Base-by-base conservation (phyloP, 2,888 invertebrate species). In the Byasa hedistus region DNA sequence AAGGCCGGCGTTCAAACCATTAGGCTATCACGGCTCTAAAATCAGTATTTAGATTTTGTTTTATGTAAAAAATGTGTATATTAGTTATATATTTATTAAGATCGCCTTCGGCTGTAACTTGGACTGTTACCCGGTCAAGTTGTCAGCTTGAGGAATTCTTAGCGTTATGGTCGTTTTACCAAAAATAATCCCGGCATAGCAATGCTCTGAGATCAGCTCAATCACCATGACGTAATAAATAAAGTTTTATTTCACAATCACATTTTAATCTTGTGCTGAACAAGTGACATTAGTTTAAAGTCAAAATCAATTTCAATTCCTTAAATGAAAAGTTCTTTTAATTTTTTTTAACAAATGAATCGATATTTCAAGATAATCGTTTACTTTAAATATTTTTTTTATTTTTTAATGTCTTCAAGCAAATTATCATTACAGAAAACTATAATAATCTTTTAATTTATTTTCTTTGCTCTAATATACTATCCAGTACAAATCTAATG, bases 151-250 rank as follows among this genome's bases (percentile, higher is more conserved):
- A 64, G 51, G 60, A 80, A 74, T 79, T 79, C 76, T 76, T 71
- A 69, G 72, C 71, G 71, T 76, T 76, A 71, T 79, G 71, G 76
- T 80, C 78, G 76, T 84, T 86, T 86, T 84, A 76, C 73, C 73
- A 71, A 76, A 39, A 39, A 73, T 77, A 82, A 84, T 83, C 79
- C 82, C 81, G 79, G 79, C 83, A 88, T 87, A 82, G 75, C 81
- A 69, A 75, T 69, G 71, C 75, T 71, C 74, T 87, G 87, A 87
- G 81, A 79, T 88, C 87, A 87, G 71, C 71, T 54, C 68, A 36
- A 63, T 60, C 48, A 23, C 51, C 24, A 67, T 56, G 55, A 24
- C 57, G 56, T 56, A 56, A 23, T 58, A 39, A 63, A 24, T 61
- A 57, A 61, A 57, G 56, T 57, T 39, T 64, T 65, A 55, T 59